A percentile compares a stretch with the other conserved stretches of the same genome.
These are phyloP conservation scores for Belgica antarctica DNA, from an alignment of 2,888 invertebrate species.

Conservation along the genomic window DNA sequence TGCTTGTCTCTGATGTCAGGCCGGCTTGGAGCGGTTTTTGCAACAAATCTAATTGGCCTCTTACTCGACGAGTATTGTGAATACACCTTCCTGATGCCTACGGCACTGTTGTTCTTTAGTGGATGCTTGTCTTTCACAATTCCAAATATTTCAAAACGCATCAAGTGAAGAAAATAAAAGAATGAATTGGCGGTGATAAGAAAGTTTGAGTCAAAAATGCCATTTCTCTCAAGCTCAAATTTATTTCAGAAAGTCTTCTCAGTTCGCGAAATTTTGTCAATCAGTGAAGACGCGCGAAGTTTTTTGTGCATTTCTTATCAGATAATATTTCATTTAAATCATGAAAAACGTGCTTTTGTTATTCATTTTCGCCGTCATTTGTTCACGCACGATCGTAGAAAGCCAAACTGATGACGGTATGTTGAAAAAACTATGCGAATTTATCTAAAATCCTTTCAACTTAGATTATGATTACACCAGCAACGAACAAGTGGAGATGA, in stretches of 20 bases:
- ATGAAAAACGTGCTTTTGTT: background rate
- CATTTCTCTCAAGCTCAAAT: background rate
- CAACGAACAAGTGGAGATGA: conserved; percentile 15
- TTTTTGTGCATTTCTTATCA: background rate
- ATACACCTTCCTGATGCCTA: conserved; percentile 20
- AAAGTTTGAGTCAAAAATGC: background rate
- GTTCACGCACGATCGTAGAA: background rate
- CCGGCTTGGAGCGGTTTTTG: conserved; percentile 1
- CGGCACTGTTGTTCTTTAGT: background rate
- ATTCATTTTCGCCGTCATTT: background rate
- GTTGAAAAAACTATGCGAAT: background rate
- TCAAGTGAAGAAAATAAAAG: background rate
- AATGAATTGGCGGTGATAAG: background rate
- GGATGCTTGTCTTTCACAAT: conserved; percentile 31
- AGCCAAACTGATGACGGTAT: background rate
- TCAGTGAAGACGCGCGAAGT: background rate
- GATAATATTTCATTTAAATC: background rate
- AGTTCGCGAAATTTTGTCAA: conserved; percentile 26
- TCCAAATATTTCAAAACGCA: conserved; percentile 32
- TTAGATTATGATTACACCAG: conserved; percentile 29
- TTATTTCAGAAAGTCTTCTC: background rate
- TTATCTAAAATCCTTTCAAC: background rate
- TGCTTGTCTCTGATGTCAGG: conserved; percentile 2
- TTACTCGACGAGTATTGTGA: conserved; percentile 3
- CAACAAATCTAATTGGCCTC: background rate